Conservation (phyloP, 1,140 invertebrate species). For the Zaprionus ghesquierei region DNA sequence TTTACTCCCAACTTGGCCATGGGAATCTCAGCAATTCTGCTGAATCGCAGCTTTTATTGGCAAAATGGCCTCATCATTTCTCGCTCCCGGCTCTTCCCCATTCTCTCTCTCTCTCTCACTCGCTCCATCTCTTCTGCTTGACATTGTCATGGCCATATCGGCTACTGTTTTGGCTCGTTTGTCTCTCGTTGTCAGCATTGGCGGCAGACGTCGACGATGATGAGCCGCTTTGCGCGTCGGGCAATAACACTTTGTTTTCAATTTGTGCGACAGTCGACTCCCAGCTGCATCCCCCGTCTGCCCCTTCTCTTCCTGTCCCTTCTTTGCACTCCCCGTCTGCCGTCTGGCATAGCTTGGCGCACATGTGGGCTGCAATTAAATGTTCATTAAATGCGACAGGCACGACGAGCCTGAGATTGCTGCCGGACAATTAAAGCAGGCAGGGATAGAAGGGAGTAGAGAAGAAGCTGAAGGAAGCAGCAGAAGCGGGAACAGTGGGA, state of each 20-base stretch:
- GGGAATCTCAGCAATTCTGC: conserved; percentile 40
- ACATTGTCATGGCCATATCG: conserved; percentile 41
- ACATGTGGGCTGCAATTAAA: conserved; percentile 72
- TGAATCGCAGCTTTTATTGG: conserved; percentile 55
- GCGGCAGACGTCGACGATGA: not conserved
- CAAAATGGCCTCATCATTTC: conserved; percentile 23
- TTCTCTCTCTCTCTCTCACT: not conserved
- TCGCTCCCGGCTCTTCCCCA: not conserved
- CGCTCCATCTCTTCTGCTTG: conserved; percentile 17
- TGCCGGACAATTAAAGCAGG: conserved; percentile 61
- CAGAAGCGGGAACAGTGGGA: not conserved
- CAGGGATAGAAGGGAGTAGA: not conserved
- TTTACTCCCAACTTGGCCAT: conserved; percentile 24
- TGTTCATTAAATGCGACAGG: conserved; percentile 71
- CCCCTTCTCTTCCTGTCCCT: not conserved
- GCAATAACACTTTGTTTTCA: conserved; percentile 65
- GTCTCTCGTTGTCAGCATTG: conserved; percentile 34
- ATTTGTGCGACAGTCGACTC: conserved; percentile 39
- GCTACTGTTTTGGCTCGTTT: conserved; percentile 51
- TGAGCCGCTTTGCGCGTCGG: conserved; percentile 24
- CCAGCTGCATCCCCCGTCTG: not conserved
- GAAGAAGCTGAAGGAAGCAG: not conserved
- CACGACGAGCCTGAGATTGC: conserved; percentile 50
- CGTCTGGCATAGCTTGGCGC: conserved; percentile 43
- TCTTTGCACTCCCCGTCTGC: not conserved